Base-by-base conservation (phyloP, 2,888 invertebrate genomes). In the Protodeltote pygarga region DNA sequence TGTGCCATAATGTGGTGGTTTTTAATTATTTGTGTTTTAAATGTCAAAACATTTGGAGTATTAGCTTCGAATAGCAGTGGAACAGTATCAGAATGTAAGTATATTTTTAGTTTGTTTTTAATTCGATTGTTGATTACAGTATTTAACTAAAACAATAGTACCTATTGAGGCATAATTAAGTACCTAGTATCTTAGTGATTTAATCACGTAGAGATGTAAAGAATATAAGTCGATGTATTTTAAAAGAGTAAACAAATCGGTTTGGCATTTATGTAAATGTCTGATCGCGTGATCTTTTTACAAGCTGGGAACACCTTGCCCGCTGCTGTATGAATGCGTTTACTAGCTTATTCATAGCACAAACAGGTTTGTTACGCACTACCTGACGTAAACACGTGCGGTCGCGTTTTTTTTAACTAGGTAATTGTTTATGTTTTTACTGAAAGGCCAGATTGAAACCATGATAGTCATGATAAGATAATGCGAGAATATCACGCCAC, bases 1-100 rank as follows among this genome's bases (percentile, higher is more conserved):
- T 79, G 88, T 89, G 85, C 79, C 84, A 91, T 77, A 77, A 92
- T 92, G 92, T 92, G 91, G 92, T 92, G 88, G 88, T 89, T 88
- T 81, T 72, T 90, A 77, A 79, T 91, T 75, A 74, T 92, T 63
- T 89, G 91, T 91, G 88, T 87, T 73, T 66, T 89, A 55, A 88
- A 84, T 72, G 71, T 82, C 65, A 84, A 88, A 77, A 81, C 85
- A 65, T 83, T 86, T 71, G 87, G 81, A 79, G 89, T 85, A 47
- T 70, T 81, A 40, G 87, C 89, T 59, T 77, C 83, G 17, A 86
- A 87, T 64, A 80, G 59, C 65, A 87, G 82, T 66, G 83, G 75
- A 58, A 74, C 76, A 55, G 67, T 75, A 54, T 65, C 81, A 59
- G 83, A 79, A 34, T 83, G 92, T 92, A 67, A 90, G 92, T 90